Evolutionary conservation across 2,113 vertebrate species (phyloP), one percentile per base, ranked within the genome.

Genomic region (Ceratotherium simum): DNA sequence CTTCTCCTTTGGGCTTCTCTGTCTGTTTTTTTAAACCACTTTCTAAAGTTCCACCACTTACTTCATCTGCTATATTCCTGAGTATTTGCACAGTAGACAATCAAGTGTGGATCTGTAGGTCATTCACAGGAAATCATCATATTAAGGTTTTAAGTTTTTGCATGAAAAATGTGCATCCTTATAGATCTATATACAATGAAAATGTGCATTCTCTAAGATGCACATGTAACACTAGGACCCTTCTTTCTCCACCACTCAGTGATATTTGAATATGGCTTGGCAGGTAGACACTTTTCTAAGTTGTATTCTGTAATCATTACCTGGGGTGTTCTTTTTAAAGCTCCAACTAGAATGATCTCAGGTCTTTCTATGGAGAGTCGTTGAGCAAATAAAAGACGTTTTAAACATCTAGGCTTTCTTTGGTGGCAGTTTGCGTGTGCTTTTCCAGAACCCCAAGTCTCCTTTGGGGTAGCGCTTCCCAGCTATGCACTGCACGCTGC

Each of bases 101-200:
- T 56, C 54, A 42, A 11, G 51, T 13, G 14, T 8, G 23, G 56
- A 31, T 31, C 33, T 0, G 3, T 29, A 67, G 67, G 16, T 46
- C 2, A 0, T 39, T 56, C 36, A 1, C 16, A 31, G 70, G 39
- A 84, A 16, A 36, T 21, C 7, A 12, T 14, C n/a, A 0, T 14
- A 69, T 27, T 23, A 70, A 58, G 54, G 21, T 20, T 46, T 93
- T 51, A 48, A 51, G 36, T n/a, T 70, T 84, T 42, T 78, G 42
- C 6, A 2, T 25, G 27, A 27, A 72, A 51, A 86, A 36, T 2
- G 3, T 12, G 8, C 31, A 16, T 42, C 46, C n/a, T 70, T 69
- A 39, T 23, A 56, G 54, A 75, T 23, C 25, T n/a, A 7, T 21
- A 8, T 58, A 12, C 3, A 31, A 14, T 67, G 60, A 58, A 76